Evolutionary conservation across 64 coral and sea anemone species (phyloP), one percentile per base, ranked within the genome.

Genomic region (Astreopora myriophthalma): DNA sequence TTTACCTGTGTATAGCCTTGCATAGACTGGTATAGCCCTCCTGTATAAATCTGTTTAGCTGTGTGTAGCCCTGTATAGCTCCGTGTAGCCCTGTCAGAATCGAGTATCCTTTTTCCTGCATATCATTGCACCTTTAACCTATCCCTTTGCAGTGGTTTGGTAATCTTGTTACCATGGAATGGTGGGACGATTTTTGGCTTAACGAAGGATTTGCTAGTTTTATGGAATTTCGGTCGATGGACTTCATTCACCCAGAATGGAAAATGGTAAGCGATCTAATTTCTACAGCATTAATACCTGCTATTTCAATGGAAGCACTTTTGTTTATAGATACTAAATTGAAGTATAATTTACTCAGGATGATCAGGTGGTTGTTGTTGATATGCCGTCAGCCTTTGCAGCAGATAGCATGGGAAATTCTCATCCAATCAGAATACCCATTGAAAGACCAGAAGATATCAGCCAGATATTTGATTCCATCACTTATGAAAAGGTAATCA

Each of bases 101-200:
- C n/a, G n/a, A n/a, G n/a, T n/a, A n/a, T n/a, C n/a, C n/a, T n/a
- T n/a, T n/a, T n/a, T n/a, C n/a, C n/a, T n/a, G n/a, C n/a, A n/a
- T n/a, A n/a, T n/a, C n/a, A n/a, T n/a, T n/a, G n/a, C n/a, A n/a
- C n/a, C n/a, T n/a, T 8, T 27, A 52, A 33, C 79, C 23, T 27
- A 85, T 42, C 2, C 24, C 64, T 49, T 82, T 92, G 36, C 49
- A 96, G 94, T 96, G 94, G 94, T 96, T 96, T 75, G 94, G 94
- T 49, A 96, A 96, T 48, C 60, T 96, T 58, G 94, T 96, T 16
- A 96, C 94, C 27, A 92, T 91, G 89, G 90, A 85, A 42, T 96
- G 94, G 94, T 96, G 94, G 94, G 78, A 96, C 26, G 94, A 96
- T 26, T 85, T 96, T 49, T 96, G 94, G 94, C 39, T 96, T 16